phyloP scores from a whole-genome alignment of 1,140 invertebrate species.

The Papilio glaucus region DNA sequence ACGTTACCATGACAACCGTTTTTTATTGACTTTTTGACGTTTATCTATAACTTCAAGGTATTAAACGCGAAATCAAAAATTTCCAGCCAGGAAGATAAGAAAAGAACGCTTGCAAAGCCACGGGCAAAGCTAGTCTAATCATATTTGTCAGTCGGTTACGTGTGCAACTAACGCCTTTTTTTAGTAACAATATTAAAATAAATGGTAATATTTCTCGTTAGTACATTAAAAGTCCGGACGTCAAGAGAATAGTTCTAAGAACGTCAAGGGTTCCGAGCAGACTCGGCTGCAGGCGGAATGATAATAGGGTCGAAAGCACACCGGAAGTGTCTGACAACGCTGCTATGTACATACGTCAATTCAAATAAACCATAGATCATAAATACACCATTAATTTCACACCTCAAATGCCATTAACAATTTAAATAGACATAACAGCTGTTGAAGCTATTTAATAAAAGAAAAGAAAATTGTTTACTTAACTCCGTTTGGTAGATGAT shows the following conservation, averaged over 20 bases:
- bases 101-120: too few relatives aligned
- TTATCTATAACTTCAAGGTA: too few relatives aligned
- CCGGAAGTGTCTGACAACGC: constrained; percentile 54
- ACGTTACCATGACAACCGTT: too few relatives aligned
- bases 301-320: constrained; percentile 58
- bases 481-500: not conserved
- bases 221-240: constrained; percentile 1
- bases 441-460: constrained; percentile 1
- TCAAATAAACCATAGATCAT: constrained; percentile 14
- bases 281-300: constrained; percentile 47
- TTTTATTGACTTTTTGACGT: too few relatives aligned
- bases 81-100: too few relatives aligned
- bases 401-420: not conserved
- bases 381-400: not conserved
- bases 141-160: not conserved
- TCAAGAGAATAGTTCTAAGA: constrained; percentile 48
- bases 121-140: too few relatives aligned
- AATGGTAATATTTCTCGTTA: constrained; percentile 17
- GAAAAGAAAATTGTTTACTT: constrained; percentile 4
- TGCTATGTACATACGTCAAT: constrained; percentile 1
- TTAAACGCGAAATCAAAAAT: too few relatives aligned
- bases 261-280: constrained; percentile 43
- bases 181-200: not conserved
- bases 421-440: not conserved
- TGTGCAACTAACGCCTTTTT: constrained; percentile 18